phyloP scores from a whole-genome alignment of 2,797 vertebrate genomes.

The Sparidentex hasta region DNA sequence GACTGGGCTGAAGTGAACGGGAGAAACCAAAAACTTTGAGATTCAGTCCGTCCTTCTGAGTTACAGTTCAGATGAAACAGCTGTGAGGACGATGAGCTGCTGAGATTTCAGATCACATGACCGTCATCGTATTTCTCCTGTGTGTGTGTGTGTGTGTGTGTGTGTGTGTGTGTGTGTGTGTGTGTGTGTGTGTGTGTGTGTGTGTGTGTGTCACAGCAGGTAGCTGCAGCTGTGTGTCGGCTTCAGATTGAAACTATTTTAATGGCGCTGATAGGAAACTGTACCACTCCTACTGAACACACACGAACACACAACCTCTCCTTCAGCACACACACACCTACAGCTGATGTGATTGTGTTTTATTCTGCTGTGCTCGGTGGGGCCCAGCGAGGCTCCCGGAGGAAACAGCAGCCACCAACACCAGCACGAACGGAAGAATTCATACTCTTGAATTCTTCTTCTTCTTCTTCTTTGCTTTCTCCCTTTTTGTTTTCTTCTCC shows the following conservation, averaged over 20 bases:
- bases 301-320: slow-evolving; percentile 45
- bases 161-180: slow-evolving; percentile 21
- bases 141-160: neutral
- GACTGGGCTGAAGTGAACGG: neutral
- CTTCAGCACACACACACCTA: slow-evolving; percentile 49
- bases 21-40: neutral
- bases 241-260: slow-evolving; percentile 69
- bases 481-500: no score
- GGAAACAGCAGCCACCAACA: neutral
- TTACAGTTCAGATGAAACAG: neutral
- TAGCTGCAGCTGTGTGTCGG: slow-evolving; percentile 38
- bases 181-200: slow-evolving; percentile 2
- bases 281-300: slow-evolving; percentile 56
- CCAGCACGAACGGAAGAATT: neutral
- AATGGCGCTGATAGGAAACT: slow-evolving; percentile 53
- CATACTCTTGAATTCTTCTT: neutral
- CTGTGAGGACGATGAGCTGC: neutral
- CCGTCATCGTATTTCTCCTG: neutral
- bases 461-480: no score
- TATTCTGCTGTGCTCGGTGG: neutral
- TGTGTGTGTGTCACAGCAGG: slow-evolving; percentile 9
- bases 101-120: slow-evolving; percentile 33
- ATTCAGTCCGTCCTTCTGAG: neutral
- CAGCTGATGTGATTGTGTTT: slow-evolving; percentile 9
- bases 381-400: accelerated